These are phyloP conservation scores for Pseudochirops cupreus DNA, from an alignment of 2,797 vertebrate genomes.

Conservation along the genomic window DNA sequence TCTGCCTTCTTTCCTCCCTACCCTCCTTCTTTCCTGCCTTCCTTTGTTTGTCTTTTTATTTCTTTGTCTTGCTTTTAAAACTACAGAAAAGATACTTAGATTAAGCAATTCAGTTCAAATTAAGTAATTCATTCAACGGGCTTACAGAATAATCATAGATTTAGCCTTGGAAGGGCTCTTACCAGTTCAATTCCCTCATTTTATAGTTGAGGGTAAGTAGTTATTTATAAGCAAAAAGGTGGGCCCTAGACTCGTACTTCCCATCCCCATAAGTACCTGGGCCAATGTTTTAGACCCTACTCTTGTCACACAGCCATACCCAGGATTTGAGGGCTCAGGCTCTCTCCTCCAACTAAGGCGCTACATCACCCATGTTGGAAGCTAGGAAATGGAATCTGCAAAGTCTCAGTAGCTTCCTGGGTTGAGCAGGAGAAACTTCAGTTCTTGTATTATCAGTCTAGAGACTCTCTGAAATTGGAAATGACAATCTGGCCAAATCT, in stretches of 20 bases:
- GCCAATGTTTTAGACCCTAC: not conserved
- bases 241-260: not conserved
- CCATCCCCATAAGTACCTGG: not conserved
- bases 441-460: conserved; percentile 55
- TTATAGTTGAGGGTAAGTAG: not conserved
- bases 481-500: conserved; percentile 25
- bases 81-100: not conserved
- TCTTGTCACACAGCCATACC: not conserved
- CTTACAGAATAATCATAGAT: not conserved
- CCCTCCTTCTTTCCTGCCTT: not conserved
- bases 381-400: conserved; percentile 49
- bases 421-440: conserved; percentile 59
- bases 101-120: not conserved
- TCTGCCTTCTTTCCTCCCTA: not conserved
- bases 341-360: conserved; percentile 19
- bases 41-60: not conserved
- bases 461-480: conserved; percentile 68
- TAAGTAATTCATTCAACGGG: not conserved
- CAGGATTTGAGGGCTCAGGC: not conserved
- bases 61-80: not conserved
- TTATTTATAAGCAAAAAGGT: conserved; percentile 9
- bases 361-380: not conserved
- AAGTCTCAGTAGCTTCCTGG: conserved; percentile 42
- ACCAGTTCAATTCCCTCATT: not conserved
- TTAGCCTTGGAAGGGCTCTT: not conserved